Evolutionary conservation across 2,888 invertebrate genomes (phyloP), one percentile per base, ranked within the genome.

Genomic region (Strigamia crassipes): DNA sequence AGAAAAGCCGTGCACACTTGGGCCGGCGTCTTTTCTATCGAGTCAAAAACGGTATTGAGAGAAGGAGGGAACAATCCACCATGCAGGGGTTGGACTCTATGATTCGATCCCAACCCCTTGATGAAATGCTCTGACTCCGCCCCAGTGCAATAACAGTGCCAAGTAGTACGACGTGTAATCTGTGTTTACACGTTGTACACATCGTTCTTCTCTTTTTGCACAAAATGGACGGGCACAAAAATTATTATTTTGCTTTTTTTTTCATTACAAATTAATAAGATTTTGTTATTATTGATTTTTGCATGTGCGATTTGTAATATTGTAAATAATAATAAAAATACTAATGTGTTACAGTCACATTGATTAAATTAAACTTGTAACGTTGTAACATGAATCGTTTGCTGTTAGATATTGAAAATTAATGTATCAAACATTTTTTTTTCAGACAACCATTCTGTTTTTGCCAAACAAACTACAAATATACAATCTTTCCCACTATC

Each of bases 1-100:
- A 73, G 73, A 73, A 73, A 73, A 73, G 73, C 73, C 31, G 31
- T 73, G 73, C 31, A 31, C 73, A 73, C 73, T 73, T 73, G 73
- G 73, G 73, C 73, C 73, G 73, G 73, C 73, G 31, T 73, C 73
- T 73, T 73, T 73, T 73, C 73, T 73, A 31, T 73, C 73, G 73
- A 73, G 73, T 73, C 73, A 73, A 73, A 73, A 73, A 73, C 8
- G 3, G 27, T 12, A 27, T 27, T 73, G 18, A 73, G 73, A 73
- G 73, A 73, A 73, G 73, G 73, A 73, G 73, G 73, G 73, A 27
- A 73, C 73, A 31, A 73, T 73, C 73, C 73, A 73, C 73, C 31
- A 27, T 73, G 31, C 31, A 73, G 73, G 73, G 73, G 73, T 73
- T 73, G 73, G 73, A 73, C 73, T 73, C 31, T 73, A 73, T 31